Conservation (phyloP, 1,140 invertebrate genomes). For the Penaeus chinensis region DNA sequence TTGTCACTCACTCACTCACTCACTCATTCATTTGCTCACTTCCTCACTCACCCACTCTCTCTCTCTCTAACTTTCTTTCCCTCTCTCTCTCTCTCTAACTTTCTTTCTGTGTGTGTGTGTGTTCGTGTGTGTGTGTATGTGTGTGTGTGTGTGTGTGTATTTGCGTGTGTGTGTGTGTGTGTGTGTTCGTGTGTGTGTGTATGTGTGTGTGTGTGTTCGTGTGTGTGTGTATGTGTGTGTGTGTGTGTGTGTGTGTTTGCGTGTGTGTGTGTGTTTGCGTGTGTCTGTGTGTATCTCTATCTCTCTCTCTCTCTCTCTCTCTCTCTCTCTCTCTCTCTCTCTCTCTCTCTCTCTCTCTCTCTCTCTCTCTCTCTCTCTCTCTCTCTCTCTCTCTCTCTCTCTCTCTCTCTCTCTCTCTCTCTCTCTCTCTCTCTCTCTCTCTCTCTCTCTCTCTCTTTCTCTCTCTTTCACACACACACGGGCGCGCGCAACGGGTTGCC, state of each 20-base stretch:
- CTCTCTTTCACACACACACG: not conserved
- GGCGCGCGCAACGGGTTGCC: too few species aligned
- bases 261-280: not conserved
- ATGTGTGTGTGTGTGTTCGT: not conserved
- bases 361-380: not conserved
- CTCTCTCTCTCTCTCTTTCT: conserved; percentile 14
- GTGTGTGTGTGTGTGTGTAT: not conserved
- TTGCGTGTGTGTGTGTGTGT: not conserved
- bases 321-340: too few species aligned
- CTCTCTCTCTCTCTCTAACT: too few species aligned
- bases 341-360: not conserved
- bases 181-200: not conserved
- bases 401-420: not conserved
- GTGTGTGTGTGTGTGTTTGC: not conserved
- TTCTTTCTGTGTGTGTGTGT: not conserved
- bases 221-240: not conserved
- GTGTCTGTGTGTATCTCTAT: too few species aligned
- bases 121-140: not conserved
- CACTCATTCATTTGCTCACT: not conserved
- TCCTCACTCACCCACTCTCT: not conserved
- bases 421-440: not conserved
- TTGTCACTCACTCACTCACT: conserved; percentile 22
- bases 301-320: too few species aligned
- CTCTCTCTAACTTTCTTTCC: too few species aligned
- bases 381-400: conserved; percentile 27